Evolutionary conservation across 2,888 invertebrate genomes (phyloP).

Genomic region (Drosophila meridiana): DNA sequence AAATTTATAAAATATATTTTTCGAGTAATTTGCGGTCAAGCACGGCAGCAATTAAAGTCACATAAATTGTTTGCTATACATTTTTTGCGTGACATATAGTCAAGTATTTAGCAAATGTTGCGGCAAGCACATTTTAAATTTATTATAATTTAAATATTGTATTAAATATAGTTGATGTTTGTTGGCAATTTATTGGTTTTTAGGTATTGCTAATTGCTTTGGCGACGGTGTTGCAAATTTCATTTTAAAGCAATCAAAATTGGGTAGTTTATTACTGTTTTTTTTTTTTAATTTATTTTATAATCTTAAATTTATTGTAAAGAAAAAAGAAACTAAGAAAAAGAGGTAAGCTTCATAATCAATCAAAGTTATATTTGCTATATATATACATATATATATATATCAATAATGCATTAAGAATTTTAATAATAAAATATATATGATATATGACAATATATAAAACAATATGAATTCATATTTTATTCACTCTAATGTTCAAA

Average conservation of each 20-base stretch:
- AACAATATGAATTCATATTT: too few relatives aligned
- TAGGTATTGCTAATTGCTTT: background rate
- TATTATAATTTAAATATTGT: conserved; percentile 10
- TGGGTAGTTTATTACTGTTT: background rate
- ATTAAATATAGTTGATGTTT: background rate
- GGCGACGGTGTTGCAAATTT: background rate
- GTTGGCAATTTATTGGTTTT: background rate
- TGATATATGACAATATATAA: too few relatives aligned
- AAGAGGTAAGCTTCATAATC: too few relatives aligned
- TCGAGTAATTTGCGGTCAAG: conserved; percentile 47
- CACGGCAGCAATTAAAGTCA: conserved; percentile 31
- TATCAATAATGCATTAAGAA: too few relatives aligned
- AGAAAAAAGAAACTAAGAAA: background rate
- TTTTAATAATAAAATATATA: too few relatives aligned
- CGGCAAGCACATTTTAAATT: background rate
- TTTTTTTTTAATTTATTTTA: background rate
- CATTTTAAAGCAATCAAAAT: too few relatives aligned
- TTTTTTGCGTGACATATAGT: conserved; percentile 5
- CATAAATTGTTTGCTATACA: conserved; percentile 26
- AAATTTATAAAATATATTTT: conserved; percentile 31
- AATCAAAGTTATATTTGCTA: too few relatives aligned
- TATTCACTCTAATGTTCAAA: too few relatives aligned
- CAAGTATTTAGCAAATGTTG: conserved; percentile 16
- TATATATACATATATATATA: too few relatives aligned
- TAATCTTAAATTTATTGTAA: background rate